These are phyloP conservation scores for Rhinolophus ferrumequinum DNA, from an alignment of 2,113 vertebrate genomes.

Conservation along the genomic window DNA sequence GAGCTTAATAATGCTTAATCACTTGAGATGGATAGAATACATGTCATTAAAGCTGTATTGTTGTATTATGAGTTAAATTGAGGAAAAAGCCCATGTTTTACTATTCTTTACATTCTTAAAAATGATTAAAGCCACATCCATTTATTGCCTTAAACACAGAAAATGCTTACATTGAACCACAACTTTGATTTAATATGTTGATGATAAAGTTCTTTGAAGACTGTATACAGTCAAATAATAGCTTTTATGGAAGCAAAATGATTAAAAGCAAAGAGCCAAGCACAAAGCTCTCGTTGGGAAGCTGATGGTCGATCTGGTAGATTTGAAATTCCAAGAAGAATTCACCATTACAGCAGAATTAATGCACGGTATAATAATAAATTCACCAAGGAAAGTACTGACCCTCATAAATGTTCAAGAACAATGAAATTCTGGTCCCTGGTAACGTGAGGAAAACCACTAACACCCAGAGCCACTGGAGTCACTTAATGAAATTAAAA, in stretches of 20 bases:
- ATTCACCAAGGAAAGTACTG: slow-evolving; percentile 44
- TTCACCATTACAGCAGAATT: slow-evolving; percentile 56
- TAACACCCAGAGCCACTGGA: slow-evolving; percentile 28
- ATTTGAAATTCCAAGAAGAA: slow-evolving; percentile 58
- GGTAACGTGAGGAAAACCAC: slow-evolving; percentile 15
- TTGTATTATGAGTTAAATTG: background rate
- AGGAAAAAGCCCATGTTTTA: background rate
- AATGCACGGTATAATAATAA: background rate
- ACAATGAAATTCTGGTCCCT: slow-evolving; percentile 56
- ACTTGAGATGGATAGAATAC: background rate
- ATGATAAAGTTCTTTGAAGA: slow-evolving; percentile 19
- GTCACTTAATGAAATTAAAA: slow-evolving; percentile 49
- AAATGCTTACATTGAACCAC: slow-evolving; percentile 37
- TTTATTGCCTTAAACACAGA: slow-evolving; percentile 23
- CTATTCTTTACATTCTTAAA: slow-evolving; percentile 14
- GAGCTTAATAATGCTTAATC: background rate
- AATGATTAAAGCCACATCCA: slow-evolving; percentile 23
- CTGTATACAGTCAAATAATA: background rate
- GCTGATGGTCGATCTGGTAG: background rate
- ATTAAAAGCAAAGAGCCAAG: slow-evolving; percentile 6
- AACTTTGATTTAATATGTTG: slow-evolving; percentile 1
- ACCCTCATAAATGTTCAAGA: slow-evolving; percentile 54
- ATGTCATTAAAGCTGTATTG: background rate
- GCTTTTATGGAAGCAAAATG: slow-evolving; percentile 2
- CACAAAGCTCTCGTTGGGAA: background rate